Evolutionary conservation across 2,113 vertebrate genomes (phyloP), one percentile per base, ranked within the genome.

Genomic region (Coracopsis vasa): DNA sequence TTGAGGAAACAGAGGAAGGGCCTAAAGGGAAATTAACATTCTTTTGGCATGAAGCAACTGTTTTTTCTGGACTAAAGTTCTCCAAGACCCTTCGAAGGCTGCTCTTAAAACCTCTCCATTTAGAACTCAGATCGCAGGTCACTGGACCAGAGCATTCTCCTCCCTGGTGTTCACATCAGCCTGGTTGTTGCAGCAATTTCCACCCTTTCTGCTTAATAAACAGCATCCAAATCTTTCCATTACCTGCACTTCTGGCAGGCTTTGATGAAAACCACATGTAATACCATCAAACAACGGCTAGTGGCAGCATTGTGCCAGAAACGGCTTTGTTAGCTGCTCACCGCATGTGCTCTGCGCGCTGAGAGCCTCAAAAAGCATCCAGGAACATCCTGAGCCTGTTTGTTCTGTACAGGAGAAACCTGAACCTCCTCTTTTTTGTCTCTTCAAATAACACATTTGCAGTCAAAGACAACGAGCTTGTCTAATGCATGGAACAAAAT

Each of bases 291-390:
- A 47, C 21, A 54, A 37, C 98, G 99, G 98, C 95, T 96, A 96
- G 98, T 93, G 99, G 99, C 98, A 99, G 98, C 98, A 99, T 99
- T 98, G 98, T 86, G 97, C 97, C 93, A 94, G 92, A 91, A 74
- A 93, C 87, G 93, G 13, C 56, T 60, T 28, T 4, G 44, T 4
- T 4, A 77, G 2, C 35, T 0, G 9, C 7, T 42, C 84, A 21
- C 41, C 21, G 25, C 35, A 13, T 1, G 50, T 7, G 69, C 44
- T 28, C n/a, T 6, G 7, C 5, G 80, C 2, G 5, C 17, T 7
- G 31, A 33, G 16, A 4, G 54, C 67, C 77, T 60, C 80, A 8
- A 24, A 42, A 67, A 25, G 2, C 44, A 5, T 2, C 9, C 48
- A 15, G 12, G 44, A 50, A 11, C 87, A 53, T 25, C 18, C 11